A percentile compares a stretch with the other conserved stretches of the same genome.
phyloP scores from a whole-genome alignment of 2,113 vertebrate species.

The Drymodes brunneopygia region DNA sequence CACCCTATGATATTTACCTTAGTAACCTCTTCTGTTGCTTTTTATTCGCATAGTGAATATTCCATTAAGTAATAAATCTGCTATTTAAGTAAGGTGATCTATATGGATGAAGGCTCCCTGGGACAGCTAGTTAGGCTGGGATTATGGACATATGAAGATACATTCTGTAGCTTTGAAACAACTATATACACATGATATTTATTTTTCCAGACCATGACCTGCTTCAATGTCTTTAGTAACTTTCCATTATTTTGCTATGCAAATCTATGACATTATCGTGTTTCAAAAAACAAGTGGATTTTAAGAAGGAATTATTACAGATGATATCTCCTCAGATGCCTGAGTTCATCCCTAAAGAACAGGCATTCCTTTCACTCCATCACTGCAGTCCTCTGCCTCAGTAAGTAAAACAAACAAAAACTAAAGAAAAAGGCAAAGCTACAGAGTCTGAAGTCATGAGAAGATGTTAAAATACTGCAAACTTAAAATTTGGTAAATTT shows the following conservation, averaged over 20 bases:
- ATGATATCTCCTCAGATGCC: background rate
- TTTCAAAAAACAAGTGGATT: background rate
- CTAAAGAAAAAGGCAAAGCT: background rate
- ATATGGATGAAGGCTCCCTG: background rate
- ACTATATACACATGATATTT: background rate
- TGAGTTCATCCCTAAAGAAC: background rate
- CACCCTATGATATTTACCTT: background rate
- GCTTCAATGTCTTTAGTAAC: background rate
- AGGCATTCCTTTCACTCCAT: background rate
- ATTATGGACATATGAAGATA: background rate
- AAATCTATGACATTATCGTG: background rate
- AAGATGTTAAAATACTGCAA: background rate
- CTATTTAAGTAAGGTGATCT: background rate
- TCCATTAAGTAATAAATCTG: background rate
- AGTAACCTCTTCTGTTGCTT: background rate
- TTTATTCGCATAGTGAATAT: background rate
- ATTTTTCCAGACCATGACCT: background rate
- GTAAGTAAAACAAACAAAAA: background rate
- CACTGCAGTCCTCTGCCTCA: background rate
- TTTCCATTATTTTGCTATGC: background rate
- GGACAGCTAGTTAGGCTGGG: background rate
- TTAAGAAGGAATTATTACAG: background rate
- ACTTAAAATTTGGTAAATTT: background rate
- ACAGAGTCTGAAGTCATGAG: background rate
- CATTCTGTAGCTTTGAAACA: background rate